Conservation (phyloP, 2,888 invertebrate genomes). For the Apantesis nais region DNA sequence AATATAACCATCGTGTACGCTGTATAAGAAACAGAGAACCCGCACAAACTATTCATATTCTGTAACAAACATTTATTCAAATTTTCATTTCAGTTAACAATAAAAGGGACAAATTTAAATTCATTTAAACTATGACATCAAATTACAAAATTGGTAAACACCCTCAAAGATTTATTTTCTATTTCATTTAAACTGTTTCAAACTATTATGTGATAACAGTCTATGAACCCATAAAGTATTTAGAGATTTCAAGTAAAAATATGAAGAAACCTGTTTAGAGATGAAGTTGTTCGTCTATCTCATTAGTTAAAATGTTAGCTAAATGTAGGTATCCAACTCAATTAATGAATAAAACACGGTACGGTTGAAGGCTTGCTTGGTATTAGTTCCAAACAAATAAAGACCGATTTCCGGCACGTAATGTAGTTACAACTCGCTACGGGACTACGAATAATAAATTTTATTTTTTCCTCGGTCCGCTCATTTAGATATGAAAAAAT, state of each 20-base stretch:
- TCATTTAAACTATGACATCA: background rate
- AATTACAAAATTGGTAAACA: background rate
- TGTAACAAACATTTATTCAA: background rate
- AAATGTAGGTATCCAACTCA: constrained; percentile 33
- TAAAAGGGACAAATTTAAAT: too few species aligned
- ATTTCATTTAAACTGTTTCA: background rate
- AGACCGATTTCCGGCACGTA: constrained; percentile 44
- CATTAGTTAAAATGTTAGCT: background rate
- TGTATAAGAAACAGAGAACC: background rate
- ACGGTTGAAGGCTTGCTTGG: constrained; percentile 12
- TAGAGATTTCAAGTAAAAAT: background rate
- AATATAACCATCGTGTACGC: background rate
- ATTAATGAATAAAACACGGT: constrained; percentile 40
- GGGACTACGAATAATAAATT: constrained; percentile 62
- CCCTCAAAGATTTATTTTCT: background rate
- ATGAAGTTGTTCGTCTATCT: background rate
- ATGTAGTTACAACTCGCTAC: constrained; percentile 49
- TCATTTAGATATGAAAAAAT: constrained; percentile 66
- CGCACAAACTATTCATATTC: too few species aligned
- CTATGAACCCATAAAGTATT: background rate
- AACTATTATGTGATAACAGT: background rate
- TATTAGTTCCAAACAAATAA: constrained; percentile 42
- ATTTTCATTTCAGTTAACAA: too few species aligned
- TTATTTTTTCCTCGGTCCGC: constrained; percentile 53
- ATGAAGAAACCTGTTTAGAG: background rate